Evolutionary conservation across 2,888 invertebrate species (phyloP).

Genomic region (Trissolcus brochymenae): DNA sequence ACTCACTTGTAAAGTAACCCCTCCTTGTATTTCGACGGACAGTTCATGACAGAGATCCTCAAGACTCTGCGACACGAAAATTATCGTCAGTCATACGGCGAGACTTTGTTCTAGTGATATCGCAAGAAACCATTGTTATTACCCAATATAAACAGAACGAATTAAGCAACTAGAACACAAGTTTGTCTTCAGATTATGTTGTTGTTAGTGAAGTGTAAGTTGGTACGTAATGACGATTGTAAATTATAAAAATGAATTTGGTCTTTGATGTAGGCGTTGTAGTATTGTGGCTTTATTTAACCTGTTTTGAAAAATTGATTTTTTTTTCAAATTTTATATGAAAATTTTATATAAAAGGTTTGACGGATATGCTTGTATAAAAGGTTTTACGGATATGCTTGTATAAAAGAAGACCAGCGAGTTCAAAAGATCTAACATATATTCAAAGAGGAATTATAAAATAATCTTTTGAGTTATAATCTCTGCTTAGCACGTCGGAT

Average conservation of each 20-base stretch:
- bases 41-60: slow-evolving; percentile 30
- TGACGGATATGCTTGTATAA: no score
- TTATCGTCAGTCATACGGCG: neutral
- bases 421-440: no score
- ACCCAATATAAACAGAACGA: slow-evolving; percentile 47
- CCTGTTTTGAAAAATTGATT: slow-evolving; percentile 12
- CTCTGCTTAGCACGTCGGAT: no score
- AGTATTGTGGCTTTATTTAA: slow-evolving; percentile 25
- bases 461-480: no score
- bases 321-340: neutral
- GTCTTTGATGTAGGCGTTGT: slow-evolving; percentile 32
- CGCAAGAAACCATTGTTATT: slow-evolving; percentile 48
- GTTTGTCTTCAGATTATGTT: slow-evolving; percentile 46
- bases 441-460: no score
- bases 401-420: no score
- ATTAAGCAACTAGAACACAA: slow-evolving; percentile 31
- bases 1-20: slow-evolving; percentile 55
- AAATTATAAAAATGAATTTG: slow-evolving; percentile 41
- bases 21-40: slow-evolving; percentile 47
- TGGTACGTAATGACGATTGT: slow-evolving; percentile 34
- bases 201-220: slow-evolving; percentile 33
- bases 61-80: neutral
- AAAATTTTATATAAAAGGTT: slow-evolving; percentile 1
- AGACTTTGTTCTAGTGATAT: slow-evolving; percentile 28
- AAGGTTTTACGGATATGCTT: no score